phyloP scores from a whole-genome alignment of 2,797 vertebrate species.

The Fundulus diaphanus region DNA sequence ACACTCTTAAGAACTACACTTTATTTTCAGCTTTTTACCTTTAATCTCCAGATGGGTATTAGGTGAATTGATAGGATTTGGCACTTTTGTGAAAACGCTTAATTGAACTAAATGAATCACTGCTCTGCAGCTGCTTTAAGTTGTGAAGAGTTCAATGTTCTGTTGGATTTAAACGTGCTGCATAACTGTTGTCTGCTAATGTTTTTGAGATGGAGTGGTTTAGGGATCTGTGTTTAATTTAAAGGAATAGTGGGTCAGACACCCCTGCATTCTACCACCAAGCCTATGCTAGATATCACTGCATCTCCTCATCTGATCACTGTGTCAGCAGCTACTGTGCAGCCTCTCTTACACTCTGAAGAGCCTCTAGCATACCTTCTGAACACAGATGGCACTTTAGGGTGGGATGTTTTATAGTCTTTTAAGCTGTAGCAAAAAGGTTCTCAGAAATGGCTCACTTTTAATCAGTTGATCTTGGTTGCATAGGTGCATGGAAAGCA shows the following conservation, averaged over 20 bases:
- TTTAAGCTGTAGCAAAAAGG: not conserved
- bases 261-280: not conserved
- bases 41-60: not conserved
- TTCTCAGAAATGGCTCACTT: slow-evolving; percentile 3
- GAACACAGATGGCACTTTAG: not conserved
- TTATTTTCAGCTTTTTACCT: slow-evolving; percentile 2
- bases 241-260: not conserved
- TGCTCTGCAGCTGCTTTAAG: not conserved
- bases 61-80: not conserved
- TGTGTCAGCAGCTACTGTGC: not conserved
- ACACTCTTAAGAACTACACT: not conserved
- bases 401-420: not conserved
- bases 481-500: slow-evolving; percentile 21
- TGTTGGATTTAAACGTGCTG: not conserved
- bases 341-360: not conserved
- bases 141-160: not conserved
- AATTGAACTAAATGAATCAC: not conserved
- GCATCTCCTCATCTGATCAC: not conserved
- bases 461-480: slow-evolving; percentile 8
- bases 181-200: not conserved
- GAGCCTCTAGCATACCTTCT: not conserved
- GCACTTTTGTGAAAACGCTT: not conserved
- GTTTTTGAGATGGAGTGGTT: not conserved
- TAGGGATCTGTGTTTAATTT: not conserved
- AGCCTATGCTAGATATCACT: not conserved